These are phyloP conservation scores for Todiramphus saurophagus DNA, from an alignment of 2,113 vertebrate genomes.

Conservation along the genomic window DNA sequence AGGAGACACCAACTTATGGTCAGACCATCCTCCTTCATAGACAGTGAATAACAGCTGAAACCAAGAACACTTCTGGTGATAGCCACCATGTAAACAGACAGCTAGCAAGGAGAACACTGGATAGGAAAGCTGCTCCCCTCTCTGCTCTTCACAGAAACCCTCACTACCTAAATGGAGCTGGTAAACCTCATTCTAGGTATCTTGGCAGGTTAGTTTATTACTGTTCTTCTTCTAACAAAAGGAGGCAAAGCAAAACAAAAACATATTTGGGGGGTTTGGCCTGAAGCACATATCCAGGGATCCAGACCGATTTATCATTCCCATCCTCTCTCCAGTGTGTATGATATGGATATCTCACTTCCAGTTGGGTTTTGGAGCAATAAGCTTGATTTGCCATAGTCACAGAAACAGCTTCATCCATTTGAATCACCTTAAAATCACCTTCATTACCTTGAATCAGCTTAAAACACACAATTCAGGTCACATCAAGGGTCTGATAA, in stretches of 20 bases:
- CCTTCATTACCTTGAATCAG: neutral
- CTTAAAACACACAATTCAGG: neutral
- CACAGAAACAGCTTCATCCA: neutral
- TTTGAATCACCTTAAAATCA: neutral
- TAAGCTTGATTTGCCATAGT: neutral
- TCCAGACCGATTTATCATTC: neutral
- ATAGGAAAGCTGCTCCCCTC: neutral
- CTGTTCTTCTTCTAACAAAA: neutral
- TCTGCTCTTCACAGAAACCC: neutral
- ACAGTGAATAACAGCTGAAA: neutral
- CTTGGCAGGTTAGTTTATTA: neutral
- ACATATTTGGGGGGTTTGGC: fast-evolving
- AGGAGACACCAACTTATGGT: neutral
- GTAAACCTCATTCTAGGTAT: neutral
- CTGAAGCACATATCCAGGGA: neutral
- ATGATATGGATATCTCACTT: neutral
- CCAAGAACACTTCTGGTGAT: neutral
- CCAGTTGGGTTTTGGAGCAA: neutral
- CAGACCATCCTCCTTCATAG: neutral
- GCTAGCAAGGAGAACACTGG: neutral
- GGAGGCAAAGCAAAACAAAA: neutral
- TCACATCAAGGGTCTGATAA: neutral
- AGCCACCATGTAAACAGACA: neutral
- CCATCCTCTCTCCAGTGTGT: neutral
- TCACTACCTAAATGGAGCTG: neutral